Percentiles rank a stretch among this genome's conserved stretches.
Conservation (phyloP, 2,113 vertebrate species). For the Vicugna pacos region DNA sequence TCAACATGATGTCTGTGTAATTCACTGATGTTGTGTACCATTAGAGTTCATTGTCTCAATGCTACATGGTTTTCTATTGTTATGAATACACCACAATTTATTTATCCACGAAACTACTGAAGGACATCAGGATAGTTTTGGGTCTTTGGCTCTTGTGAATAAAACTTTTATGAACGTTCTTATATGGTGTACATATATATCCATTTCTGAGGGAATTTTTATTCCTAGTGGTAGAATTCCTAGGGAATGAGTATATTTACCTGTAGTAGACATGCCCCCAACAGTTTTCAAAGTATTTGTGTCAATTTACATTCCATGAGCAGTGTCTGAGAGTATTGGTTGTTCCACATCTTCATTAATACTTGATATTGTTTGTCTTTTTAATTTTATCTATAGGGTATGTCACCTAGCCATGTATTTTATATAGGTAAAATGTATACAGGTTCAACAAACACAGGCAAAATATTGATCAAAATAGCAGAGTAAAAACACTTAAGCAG, state of each 20-base stretch:
- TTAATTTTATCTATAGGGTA: background rate
- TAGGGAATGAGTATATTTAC: background rate
- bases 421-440: background rate
- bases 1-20: background rate
- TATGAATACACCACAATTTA: background rate
- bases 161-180: background rate
- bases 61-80: background rate
- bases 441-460: background rate
- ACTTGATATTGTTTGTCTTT: constrained; percentile 17
- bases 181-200: background rate
- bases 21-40: background rate
- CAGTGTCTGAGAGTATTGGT: background rate
- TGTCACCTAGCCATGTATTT: background rate
- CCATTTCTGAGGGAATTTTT: background rate
- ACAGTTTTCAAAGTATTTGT: background rate
- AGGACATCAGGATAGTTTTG: background rate
- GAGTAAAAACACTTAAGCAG: background rate
- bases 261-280: background rate
- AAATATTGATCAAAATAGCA: background rate
- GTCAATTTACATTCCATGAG: background rate
- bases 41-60: background rate
- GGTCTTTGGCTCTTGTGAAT: background rate
- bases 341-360: background rate
- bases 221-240: background rate
- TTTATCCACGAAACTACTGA: background rate